Base-by-base conservation (phyloP, 2,113 vertebrate genomes). In the Gobiocypris rarus region DNA sequence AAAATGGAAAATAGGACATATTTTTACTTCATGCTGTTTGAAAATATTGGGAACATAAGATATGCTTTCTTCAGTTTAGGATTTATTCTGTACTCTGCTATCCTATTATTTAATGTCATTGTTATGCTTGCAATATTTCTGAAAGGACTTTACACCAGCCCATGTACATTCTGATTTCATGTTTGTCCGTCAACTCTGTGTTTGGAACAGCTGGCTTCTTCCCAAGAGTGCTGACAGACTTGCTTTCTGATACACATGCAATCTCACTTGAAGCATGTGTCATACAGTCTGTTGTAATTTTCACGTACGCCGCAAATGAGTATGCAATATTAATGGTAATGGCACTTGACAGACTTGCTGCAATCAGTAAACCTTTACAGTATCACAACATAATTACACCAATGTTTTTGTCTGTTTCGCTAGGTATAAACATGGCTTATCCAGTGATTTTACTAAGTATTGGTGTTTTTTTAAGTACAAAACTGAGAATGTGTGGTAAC, bases 141-240 rank as follows among this genome's bases (percentile, higher is more conserved):
- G 76, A 83, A n/a, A 45, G 73, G 52, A 19, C 10, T 13, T 86
- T 93, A 13, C 90, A 92, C 43, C 89, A 89, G 0, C 92, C 94
- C 48, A 94, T 94, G 94, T 95, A 94, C 45, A 87, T 94, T 70
- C 93, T 95, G 41, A 90, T 94, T 59, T 81, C 91, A 9, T 91
- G 91, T 38, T 89, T 95, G 0, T 93, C 86, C 31, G 31, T 95
- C 9, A 92, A 93, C 74, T 92, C 94, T 88, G 70, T 95, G 24
- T 93, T 92, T 7, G 94, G 94, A 38, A 93, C 93, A 2, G 76
- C 90, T 80, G 92, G 85, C 3, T 92, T 95, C 74, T 94, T 93
- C 34, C 90, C 92, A 19, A 92, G 93, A 75, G 90, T 94, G 75
- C 82, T 95, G 41, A 81, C 22, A 81, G 90, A 91, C 69, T 90